These are phyloP conservation scores for Pagetopsis macropterus DNA, from an alignment of 2,797 vertebrate species.

Conservation along the genomic window DNA sequence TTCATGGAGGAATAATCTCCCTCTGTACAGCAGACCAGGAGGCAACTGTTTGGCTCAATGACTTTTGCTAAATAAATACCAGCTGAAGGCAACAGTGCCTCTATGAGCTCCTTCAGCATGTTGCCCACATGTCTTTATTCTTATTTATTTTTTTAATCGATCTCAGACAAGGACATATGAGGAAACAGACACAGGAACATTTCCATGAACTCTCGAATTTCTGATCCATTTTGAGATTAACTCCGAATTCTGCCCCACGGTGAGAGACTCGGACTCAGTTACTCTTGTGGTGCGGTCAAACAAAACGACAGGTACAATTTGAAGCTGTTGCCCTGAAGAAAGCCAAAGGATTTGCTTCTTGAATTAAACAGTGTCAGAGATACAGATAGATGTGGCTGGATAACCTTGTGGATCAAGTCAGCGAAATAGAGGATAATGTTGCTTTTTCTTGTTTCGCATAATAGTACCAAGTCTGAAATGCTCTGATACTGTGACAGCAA, in stretches of 20 bases:
- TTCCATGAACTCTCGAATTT: constrained; percentile 26
- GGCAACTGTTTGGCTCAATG: neutral
- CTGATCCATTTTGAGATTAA: constrained; percentile 37
- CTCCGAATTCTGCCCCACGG: constrained; percentile 30
- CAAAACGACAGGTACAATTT: constrained; percentile 27
- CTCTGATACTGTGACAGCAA: neutral
- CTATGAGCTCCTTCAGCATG: constrained; percentile 11
- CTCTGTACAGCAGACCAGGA: neutral
- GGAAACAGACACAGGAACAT: neutral
- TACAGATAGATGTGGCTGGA: neutral
- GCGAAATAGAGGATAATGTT: constrained; percentile 16
- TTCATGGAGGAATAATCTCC: neutral
- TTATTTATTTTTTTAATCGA: constrained; percentile 3
- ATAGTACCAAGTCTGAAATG: neutral
- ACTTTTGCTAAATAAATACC: neutral
- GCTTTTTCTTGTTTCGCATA: neutral
- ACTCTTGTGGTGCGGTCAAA: neutral
- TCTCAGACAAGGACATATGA: constrained; percentile 14
- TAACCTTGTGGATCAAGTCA: constrained; percentile 4
- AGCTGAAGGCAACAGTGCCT: constrained; percentile 1
- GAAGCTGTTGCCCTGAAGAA: constrained; percentile 22
- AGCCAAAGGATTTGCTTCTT: constrained; percentile 30
- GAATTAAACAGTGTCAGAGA: constrained; percentile 3
- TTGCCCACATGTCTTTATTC: constrained; percentile 7
- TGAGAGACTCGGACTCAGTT: constrained; percentile 3